These are phyloP conservation scores for Recurvirostra avosetta DNA, from an alignment of 2,113 vertebrate genomes.

Conservation along the genomic window DNA sequence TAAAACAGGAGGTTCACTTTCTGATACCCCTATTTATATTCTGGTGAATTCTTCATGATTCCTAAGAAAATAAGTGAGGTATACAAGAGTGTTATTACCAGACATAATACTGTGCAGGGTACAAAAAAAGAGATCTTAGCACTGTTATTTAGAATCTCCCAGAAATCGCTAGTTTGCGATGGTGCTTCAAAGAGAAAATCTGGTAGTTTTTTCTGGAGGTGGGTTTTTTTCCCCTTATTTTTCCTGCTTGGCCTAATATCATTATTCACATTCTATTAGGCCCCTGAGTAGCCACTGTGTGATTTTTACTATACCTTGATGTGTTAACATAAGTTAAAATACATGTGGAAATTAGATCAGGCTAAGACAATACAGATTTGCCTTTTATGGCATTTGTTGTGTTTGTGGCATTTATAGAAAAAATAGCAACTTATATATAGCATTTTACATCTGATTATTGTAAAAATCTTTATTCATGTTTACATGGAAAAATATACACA, in stretches of 20 bases:
- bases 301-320: neutral
- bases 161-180: neutral
- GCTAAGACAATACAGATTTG: neutral
- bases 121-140: neutral
- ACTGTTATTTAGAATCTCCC: neutral
- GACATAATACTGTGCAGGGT: neutral
- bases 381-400: neutral
- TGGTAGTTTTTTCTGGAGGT: accelerated
- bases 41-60: neutral
- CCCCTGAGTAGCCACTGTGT: neutral
- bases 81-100: neutral
- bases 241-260: neutral
- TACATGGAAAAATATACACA: neutral
- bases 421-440: neutral
- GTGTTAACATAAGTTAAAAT: neutral
- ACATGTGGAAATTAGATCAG: neutral
- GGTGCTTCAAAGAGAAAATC: neutral
- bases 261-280: neutral
- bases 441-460: neutral
- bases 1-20: neutral
- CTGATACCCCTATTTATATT: neutral
- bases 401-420: neutral
- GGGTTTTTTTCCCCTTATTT: neutral
- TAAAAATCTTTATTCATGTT: neutral
- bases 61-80: neutral